Conservation (phyloP, 2,888 invertebrate genomes). For the Dryobotodes eremita region DNA sequence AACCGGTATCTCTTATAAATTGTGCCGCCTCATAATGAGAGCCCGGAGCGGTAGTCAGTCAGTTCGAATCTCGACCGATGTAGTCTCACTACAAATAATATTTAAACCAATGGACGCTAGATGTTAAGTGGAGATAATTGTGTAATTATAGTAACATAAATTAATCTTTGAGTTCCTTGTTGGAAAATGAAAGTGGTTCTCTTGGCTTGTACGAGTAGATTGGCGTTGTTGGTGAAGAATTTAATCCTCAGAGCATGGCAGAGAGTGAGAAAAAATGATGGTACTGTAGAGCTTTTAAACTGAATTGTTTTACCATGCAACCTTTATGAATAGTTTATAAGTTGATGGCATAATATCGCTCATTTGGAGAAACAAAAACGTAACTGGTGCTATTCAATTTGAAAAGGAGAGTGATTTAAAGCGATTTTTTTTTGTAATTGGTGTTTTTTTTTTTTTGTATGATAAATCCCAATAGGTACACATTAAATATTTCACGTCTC, state of each 20-base stretch:
- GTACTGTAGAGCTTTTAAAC: neutral
- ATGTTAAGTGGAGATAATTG: conserved; percentile 59
- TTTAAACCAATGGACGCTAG: conserved; percentile 48
- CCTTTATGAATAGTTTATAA: neutral
- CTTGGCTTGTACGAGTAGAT: neutral
- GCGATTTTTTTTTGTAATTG: no score
- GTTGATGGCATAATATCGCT: no score
- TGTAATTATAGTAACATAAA: conserved; percentile 62
- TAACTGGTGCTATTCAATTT: no score
- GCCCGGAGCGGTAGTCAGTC: conserved; percentile 60
- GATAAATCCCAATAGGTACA: no score
- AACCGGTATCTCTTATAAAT: conserved; percentile 43
- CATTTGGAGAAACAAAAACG: no score
- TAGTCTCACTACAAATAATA: conserved; percentile 53
- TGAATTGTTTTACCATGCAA: neutral
- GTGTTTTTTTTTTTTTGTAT: no score
- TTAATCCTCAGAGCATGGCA: neutral
- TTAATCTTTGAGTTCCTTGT: conserved; percentile 56
- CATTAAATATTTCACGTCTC: no score
- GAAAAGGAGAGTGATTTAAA: no score
- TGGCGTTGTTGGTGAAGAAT: neutral
- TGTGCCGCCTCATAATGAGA: conserved; percentile 46
- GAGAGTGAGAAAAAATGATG: neutral
- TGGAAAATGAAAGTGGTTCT: conserved; percentile 16
- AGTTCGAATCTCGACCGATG: conserved; percentile 47